A percentile compares a stretch with the other conserved stretches of the same genome.
These are phyloP conservation scores for Thalpophila matura DNA, from an alignment of 2,888 invertebrate species.

Conservation along the genomic window DNA sequence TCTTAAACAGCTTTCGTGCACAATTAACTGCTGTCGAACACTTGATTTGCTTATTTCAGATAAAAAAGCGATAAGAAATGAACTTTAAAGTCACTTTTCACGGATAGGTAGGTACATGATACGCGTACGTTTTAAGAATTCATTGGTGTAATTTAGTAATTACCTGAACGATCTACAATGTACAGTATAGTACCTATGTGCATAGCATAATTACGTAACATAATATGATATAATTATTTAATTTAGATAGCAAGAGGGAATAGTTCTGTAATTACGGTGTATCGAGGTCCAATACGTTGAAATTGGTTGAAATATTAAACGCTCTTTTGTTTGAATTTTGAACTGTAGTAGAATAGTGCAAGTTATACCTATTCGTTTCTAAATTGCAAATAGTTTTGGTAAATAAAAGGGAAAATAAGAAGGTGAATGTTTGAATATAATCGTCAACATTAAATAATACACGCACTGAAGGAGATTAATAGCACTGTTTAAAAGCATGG, in stretches of 20 bases:
- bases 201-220: slow-evolving; percentile 35
- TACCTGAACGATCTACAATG: slow-evolving; percentile 21
- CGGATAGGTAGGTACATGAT: too few relatives aligned
- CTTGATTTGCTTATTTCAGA: slow-evolving; percentile 7
- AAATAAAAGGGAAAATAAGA: too few relatives aligned
- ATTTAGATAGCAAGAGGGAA: slow-evolving; percentile 25
- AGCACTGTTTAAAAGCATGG: slow-evolving; percentile 23
- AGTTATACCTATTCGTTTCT: slow-evolving; percentile 13
- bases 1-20: slow-evolving; percentile 35
- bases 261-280: slow-evolving; percentile 40
- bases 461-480: slow-evolving; percentile 26
- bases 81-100: neutral
- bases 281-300: slow-evolving; percentile 35
- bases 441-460: too few relatives aligned
- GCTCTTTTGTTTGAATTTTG: slow-evolving; percentile 6
- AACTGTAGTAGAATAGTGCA: slow-evolving; percentile 17
- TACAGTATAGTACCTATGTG: slow-evolving; percentile 12
- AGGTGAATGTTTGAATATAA: too few relatives aligned
- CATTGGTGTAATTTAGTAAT: slow-evolving; percentile 47
- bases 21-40: slow-evolving; percentile 10
- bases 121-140: slow-evolving; percentile 41
- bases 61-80: neutral
- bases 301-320: slow-evolving; percentile 32
- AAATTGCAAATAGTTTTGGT: neutral
- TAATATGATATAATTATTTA: slow-evolving; percentile 40